Evolutionary conservation across 2,797 vertebrate species (phyloP).

Genomic region (Pseudochirops corinnae): DNA sequence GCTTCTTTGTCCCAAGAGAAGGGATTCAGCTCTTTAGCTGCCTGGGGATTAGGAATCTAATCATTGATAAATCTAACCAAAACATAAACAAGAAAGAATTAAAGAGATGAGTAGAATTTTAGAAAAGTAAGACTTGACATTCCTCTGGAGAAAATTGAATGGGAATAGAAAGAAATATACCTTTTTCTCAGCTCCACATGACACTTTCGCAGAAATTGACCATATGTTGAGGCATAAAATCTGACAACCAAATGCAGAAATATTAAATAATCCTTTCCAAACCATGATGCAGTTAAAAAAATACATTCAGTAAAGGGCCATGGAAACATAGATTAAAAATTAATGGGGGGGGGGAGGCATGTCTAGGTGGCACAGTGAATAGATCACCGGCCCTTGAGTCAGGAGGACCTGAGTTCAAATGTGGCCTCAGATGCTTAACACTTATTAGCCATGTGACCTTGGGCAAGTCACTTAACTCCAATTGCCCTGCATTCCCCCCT

Average conservation of each 20-base stretch:
- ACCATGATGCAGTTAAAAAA: neutral
- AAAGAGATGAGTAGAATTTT: neutral
- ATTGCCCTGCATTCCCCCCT: too few species aligned
- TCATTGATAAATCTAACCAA: neutral
- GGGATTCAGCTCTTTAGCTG: constrained; percentile 31
- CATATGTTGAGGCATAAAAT: neutral
- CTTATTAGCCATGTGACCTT: too few species aligned
- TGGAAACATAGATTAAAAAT: neutral
- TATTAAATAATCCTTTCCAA: neutral
- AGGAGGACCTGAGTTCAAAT: too few species aligned
- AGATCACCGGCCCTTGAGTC: too few species aligned
- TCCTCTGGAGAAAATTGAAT: neutral
- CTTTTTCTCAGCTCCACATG: neutral
- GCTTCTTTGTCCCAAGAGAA: neutral
- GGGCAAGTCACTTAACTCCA: too few species aligned
- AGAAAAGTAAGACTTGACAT: neutral
- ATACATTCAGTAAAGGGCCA: neutral
- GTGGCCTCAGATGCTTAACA: too few species aligned
- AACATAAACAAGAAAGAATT: neutral
- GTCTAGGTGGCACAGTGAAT: too few species aligned
- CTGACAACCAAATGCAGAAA: neutral
- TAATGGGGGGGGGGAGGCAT: neutral
- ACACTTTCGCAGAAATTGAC: neutral
- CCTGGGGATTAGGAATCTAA: constrained; percentile 42
- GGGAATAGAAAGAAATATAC: neutral